Base-by-base conservation (phyloP, 1,140 invertebrate genomes). In the Drosophila aff. region DNA sequence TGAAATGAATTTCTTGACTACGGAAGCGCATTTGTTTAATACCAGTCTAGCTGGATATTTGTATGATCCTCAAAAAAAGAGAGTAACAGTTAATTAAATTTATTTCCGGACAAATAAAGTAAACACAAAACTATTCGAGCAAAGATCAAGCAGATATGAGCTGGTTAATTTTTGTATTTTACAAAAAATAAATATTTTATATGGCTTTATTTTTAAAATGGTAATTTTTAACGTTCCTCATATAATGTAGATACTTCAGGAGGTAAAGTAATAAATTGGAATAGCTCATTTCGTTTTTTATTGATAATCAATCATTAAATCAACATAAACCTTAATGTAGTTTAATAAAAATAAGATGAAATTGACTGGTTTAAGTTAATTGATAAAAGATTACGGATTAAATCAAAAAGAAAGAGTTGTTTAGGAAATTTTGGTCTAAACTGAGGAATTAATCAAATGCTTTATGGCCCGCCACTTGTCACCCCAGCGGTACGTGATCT, bases 401-500 rank as follows among this genome's bases (percentile, higher is more conserved):
- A 49, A 33, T 33, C 26, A 10, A 31, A 65, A 31, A 18, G 13
- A 71, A 43, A 16, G n/a, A 71, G 40, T 18, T 38, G 38, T 38
- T 46, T 38, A 21, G 11, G 16, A 18, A 47, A 33, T 69, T 58
- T 69, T 72, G 36, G 11, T 26, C 18, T 40, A 36, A 53, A 16
- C 8, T 49, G 4, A n/a, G 7, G 36, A 59, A 64, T 75, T 63
- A 55, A 75, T 53, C 71, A 61, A 38, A 28, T 33, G 23, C 38
- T 52, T 72, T 72, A 73, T 73, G 69, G 53, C 38, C 38, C 23
- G 43, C 21, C 66, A 73, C 69, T 73, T 74, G 71, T 78, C 64
- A 49, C 31, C 44, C 43, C 53, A 26, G 16, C 33, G 38, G 53
- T 81, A 87, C 81, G 83, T 87, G 84, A 83, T 77, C 69, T 87